Base-by-base conservation (phyloP, 2,797 vertebrate genomes). In the Danio aesculapii region DNA sequence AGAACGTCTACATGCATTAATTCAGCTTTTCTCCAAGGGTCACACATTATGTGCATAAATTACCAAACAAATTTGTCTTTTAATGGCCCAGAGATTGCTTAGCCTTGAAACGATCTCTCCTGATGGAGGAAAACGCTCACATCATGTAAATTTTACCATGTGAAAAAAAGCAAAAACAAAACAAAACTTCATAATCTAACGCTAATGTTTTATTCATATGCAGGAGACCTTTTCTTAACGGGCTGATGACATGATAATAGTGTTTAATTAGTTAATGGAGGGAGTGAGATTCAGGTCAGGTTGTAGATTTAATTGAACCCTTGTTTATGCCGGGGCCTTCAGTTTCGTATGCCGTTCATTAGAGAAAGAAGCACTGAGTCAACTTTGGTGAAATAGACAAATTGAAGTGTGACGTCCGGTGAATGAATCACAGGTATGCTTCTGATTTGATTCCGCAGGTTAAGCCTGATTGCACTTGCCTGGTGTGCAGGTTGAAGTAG, bases 201-300 rank as follows among this genome's bases (percentile, higher is more conserved):
- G 63, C 55, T 49, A 6, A 74, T 80, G 88, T 90, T 86, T 88
- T 84, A 91, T 90, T 91, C 90, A 86, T 77, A 81, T 5, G 8
- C 64, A 8, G 66, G 52, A 61, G 78, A 62, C 71, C 53, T 75
- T 55, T 66, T 66, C 39, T 43, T 17, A 46, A 73, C 71, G 44
- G 62, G 16, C 75, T 53, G 90, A 88, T 86, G 87, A 89, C 87
- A 86, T 91, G 41, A 89, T 90, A 88, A 84, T 82, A 84, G 83
- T 57, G 75, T 85, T 89, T 91, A 91, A 92, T 92, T 90, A 90
- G 90, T 90, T 92, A 93, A 93, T 92, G 90, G 87, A 91, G 86
- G 61, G 79, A 75, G 82, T 88, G 69, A 84, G 83, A 85, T 75
- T 87, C 81, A 78, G 86, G 87, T 87, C 89, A 79, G 85, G 83